phyloP scores from a whole-genome alignment of 2,113 vertebrate species.

The Oreocharis arfaki region DNA sequence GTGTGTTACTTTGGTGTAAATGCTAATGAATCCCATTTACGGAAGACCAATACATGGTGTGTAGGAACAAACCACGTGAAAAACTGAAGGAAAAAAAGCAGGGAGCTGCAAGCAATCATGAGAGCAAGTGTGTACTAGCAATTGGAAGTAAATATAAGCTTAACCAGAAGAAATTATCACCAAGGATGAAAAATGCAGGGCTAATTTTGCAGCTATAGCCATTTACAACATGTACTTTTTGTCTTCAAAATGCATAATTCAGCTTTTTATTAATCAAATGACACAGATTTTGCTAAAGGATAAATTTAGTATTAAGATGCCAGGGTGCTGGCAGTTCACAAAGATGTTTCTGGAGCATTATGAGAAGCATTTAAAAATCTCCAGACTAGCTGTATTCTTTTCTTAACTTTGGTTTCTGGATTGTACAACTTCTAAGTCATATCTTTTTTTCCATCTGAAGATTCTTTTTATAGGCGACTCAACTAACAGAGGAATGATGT shows the following conservation, averaged over 20 bases:
- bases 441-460: conserved; percentile 65
- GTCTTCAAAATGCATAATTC: background rate
- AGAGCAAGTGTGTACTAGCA: background rate
- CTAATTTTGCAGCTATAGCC: background rate
- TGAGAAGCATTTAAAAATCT: background rate
- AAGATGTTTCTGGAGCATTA: background rate
- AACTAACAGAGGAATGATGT: conserved; percentile 97
- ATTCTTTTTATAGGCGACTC: conserved; percentile 95
- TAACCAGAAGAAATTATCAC: background rate
- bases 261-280: background rate
- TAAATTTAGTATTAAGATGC: background rate
- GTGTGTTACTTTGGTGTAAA: background rate
- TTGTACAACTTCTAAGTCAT: background rate
- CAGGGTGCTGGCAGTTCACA: background rate
- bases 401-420: background rate
- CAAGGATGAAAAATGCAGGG: background rate
- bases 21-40: background rate
- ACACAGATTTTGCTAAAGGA: background rate
- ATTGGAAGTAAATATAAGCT: background rate
- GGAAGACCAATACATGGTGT: background rate
- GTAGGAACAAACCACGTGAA: background rate
- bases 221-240: background rate
- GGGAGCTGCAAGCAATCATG: background rate
- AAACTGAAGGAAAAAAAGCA: background rate
- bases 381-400: background rate